phyloP scores from a whole-genome alignment of 2,113 vertebrate species.

The Stigmatopora argus region DNA sequence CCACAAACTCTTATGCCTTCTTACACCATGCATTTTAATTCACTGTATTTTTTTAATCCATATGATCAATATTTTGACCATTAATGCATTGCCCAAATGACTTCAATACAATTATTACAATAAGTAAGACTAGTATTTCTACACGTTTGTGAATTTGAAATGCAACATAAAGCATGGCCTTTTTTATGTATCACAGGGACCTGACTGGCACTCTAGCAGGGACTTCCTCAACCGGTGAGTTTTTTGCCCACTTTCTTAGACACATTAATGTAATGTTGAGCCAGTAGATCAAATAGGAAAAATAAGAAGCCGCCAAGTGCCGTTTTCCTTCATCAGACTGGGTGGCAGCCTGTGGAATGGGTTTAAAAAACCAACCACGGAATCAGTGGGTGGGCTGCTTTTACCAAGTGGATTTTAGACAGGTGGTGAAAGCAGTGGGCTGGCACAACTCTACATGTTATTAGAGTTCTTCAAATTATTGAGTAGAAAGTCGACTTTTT shows the following conservation, averaged over 20 bases:
- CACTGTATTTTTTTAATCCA: background rate
- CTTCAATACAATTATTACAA: background rate
- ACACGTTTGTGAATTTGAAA: background rate
- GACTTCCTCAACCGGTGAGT: slow-evolving; percentile 73
- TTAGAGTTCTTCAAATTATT: background rate
- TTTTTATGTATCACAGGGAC: slow-evolving; percentile 70
- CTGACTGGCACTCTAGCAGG: slow-evolving; percentile 68
- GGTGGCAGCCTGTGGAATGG: slow-evolving; percentile 34
- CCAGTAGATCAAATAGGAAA: slow-evolving; percentile 20
- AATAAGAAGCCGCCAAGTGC: slow-evolving; percentile 28
- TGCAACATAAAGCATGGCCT: slow-evolving; percentile 1
- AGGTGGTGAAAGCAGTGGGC: slow-evolving; percentile 5
- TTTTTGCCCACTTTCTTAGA: background rate
- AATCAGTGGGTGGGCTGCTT: slow-evolving; percentile 37
- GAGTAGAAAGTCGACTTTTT: background rate
- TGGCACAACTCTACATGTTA: background rate
- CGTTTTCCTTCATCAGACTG: slow-evolving; percentile 19
- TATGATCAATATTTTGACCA: background rate
- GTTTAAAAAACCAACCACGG: slow-evolving; percentile 18
- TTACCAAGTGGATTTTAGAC: slow-evolving; percentile 9
- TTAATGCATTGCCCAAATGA: background rate
- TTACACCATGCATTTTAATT: slow-evolving; percentile 21
- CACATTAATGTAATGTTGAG: background rate
- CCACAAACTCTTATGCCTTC: slow-evolving; percentile 47
- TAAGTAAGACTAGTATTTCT: background rate